A percentile compares a stretch with the other conserved stretches of the same genome.
Conservation (phyloP, 2,797 vertebrate genomes). For the Scleropages formosus region DNA sequence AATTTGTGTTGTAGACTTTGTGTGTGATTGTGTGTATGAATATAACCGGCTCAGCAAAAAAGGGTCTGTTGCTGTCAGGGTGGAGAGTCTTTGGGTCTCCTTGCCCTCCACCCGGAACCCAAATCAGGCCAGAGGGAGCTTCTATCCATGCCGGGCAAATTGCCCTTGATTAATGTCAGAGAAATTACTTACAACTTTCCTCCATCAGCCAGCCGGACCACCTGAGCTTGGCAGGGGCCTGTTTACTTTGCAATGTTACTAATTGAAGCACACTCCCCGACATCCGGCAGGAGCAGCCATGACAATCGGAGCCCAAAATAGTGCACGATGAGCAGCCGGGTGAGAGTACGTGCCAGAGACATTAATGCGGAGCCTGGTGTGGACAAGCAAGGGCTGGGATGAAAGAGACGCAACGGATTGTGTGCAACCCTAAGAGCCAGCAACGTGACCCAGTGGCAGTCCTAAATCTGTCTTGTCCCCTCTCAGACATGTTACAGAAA, state of each 20-base stretch:
- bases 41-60: no score
- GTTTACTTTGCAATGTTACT: slow-evolving; percentile 54
- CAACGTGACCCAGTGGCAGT: neutral
- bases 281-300: slow-evolving; percentile 57
- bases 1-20: no score
- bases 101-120: no score
- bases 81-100: no score
- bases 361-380: neutral
- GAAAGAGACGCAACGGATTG: neutral
- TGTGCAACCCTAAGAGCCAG: neutral
- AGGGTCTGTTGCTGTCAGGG: no score
- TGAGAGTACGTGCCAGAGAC: neutral
- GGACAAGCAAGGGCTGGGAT: neutral
- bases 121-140: no score
- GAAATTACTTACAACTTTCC: neutral
- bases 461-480: slow-evolving; percentile 16
- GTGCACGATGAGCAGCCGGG: slow-evolving; percentile 21
- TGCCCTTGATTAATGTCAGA: no score
- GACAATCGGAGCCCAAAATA: slow-evolving; percentile 45
- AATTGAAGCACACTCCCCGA: slow-evolving; percentile 24
- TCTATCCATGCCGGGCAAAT: no score
- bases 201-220: neutral
- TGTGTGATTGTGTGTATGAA: no score
- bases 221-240: slow-evolving; percentile 16
- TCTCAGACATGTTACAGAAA: neutral